Evolutionary conservation across 2,888 invertebrate species (phyloP), one percentile per base, ranked within the genome.

Genomic region (Eretmocerus hayati): DNA sequence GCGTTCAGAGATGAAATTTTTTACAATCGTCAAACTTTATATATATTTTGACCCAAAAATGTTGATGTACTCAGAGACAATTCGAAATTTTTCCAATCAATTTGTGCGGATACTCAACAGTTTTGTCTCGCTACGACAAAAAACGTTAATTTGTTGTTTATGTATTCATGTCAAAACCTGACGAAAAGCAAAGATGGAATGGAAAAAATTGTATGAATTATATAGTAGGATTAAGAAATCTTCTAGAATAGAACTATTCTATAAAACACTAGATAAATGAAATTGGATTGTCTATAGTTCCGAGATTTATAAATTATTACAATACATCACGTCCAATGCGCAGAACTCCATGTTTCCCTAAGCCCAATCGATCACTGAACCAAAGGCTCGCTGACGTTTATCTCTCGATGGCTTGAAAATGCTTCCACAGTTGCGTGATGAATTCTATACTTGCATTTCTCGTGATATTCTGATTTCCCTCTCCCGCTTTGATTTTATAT

Each of bases 251-350:
- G 62, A 64, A 59, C 61, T 65, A 67, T 64, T 66, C 65, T 64
- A 67, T 64, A 63, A 64, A 68, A 65, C 65, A 67, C 67, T 56
- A 58, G 56, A 61, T 62, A 64, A 65, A 67, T 66, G 65, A 63
- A 63, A 52, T 62, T 59, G 58, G 60, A 63, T 58, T 58, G 62
- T 64, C 63, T 66, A 65, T 61, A 62, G 64, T 65, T 66, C 59
- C 58, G 63, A 69, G 62, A 65, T 69, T 69, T 68, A 68, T 69
- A 67, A 67, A 67, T 66, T 66, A 69, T 66, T n/a, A n/a, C n/a
- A 64, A 63, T 66, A 61, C 64, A 62, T 63, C 59, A 62, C 65
- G 61, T 64, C 62, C 62, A 64, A 61, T 63, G 64, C 60, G 62
- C 62, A 64, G 64, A 60, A 65, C 65, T 64, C 60, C 61, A 67